Evolutionary conservation across 2,113 vertebrate genomes (phyloP).

Genomic region (Equus quagga): DNA sequence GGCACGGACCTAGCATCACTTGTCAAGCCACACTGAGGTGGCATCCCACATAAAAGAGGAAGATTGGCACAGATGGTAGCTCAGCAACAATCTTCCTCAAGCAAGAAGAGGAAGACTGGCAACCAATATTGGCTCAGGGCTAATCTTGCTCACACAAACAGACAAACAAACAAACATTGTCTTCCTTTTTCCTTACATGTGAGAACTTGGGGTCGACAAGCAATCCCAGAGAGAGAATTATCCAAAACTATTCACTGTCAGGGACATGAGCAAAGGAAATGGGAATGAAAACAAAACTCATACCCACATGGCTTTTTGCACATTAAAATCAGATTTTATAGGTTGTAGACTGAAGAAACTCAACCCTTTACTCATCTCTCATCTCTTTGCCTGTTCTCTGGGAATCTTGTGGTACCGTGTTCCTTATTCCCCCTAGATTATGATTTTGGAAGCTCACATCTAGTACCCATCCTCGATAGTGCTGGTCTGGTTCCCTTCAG

Average conservation of each 20-base stretch:
- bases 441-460: not conserved
- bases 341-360: not conserved
- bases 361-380: not conserved
- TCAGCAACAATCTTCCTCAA: too few species aligned
- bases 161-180: too few species aligned
- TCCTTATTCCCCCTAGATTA: not conserved
- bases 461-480: not conserved
- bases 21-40: too few species aligned
- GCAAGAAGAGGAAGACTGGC: too few species aligned
- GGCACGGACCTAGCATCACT: too few species aligned
- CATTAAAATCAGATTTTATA: not conserved
- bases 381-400: not conserved
- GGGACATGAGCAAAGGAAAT: not conserved
- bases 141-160: too few species aligned
- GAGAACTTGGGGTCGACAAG: not conserved
- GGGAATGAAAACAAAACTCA: not conserved
- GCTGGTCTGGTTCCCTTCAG: not conserved
- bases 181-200: not conserved
- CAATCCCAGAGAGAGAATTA: not conserved
- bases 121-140: too few species aligned
- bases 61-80: too few species aligned
- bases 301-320: fast-evolving
- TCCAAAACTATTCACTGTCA: not conserved
- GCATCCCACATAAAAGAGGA: too few species aligned
- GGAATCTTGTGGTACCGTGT: not conserved